Percentiles rank a stretch among this genome's conserved stretches.
These are phyloP conservation scores for Polyergus mexicanus DNA, from an alignment of 1,140 invertebrate species.

Conservation along the genomic window DNA sequence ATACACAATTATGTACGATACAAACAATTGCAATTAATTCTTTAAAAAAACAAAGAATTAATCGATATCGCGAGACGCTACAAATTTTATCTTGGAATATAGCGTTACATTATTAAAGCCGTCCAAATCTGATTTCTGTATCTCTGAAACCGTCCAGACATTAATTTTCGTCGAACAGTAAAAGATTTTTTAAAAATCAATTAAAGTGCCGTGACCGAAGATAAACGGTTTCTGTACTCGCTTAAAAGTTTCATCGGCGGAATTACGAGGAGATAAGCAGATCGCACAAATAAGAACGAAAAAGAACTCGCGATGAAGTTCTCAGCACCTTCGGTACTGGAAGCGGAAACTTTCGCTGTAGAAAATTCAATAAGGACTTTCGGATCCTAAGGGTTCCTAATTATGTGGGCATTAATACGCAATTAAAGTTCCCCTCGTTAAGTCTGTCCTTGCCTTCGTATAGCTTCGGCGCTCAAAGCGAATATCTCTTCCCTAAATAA, in stretches of 20 bases:
- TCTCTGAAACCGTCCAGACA: not conserved
- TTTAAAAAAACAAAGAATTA: not conserved
- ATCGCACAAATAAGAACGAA: slow-evolving; percentile 15
- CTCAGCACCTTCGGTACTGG: not conserved
- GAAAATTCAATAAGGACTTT: slow-evolving; percentile 67
- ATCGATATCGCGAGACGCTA: not conserved
- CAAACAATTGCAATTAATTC: not conserved
- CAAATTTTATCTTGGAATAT: not conserved
- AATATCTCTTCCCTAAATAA: slow-evolving; percentile 33
- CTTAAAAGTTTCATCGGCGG: slow-evolving; percentile 52
- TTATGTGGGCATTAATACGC: slow-evolving; percentile 72
- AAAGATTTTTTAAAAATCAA: slow-evolving; percentile 36
- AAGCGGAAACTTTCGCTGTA: slow-evolving; percentile 28
- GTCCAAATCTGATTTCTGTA: not conserved
- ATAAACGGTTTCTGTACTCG: slow-evolving; percentile 33
- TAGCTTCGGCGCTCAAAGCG: slow-evolving; percentile 14
- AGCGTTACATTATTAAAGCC: not conserved
- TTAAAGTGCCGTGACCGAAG: slow-evolving; percentile 19
- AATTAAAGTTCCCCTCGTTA: slow-evolving; percentile 73
- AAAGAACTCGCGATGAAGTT: slow-evolving; percentile 37
- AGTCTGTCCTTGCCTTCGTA: slow-evolving; percentile 38
- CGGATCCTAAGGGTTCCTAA: slow-evolving; percentile 49
- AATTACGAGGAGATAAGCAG: slow-evolving; percentile 53
- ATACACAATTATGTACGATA: too few relatives aligned
- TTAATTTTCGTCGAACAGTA: not conserved